Evolutionary conservation across 2,113 vertebrate genomes (phyloP).

Genomic region (Coryphaenoides rupestris): DNA sequence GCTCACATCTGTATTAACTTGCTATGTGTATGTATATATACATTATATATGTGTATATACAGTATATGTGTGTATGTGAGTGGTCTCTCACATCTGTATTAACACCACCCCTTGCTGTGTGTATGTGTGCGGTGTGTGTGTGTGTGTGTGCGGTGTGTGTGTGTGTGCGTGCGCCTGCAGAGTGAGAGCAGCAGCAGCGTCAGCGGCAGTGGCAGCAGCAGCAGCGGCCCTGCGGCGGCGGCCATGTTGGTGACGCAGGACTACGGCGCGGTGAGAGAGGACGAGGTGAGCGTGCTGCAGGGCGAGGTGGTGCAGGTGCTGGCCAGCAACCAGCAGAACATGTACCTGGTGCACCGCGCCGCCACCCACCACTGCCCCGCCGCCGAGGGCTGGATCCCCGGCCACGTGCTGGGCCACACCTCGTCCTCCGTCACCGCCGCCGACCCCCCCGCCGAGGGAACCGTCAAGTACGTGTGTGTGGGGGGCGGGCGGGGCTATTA

Average conservation of each 20-base stretch:
- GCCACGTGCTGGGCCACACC: conserved; percentile 96
- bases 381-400: conserved; percentile 99
- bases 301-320: conserved; percentile 98
- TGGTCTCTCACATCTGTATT: too few relatives aligned
- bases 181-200: conserved; percentile 96
- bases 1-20: too few relatives aligned
- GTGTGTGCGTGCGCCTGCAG: conserved; percentile 60
- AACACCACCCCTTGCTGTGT: too few relatives aligned
- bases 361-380: conserved; percentile 96
- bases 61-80: neutral
- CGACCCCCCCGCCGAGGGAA: conserved; percentile 88
- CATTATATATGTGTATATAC: too few relatives aligned
- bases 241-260: conserved; percentile 99
- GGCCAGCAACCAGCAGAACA: conserved; percentile 99
- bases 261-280: conserved; percentile 99
- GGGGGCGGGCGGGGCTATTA: too few relatives aligned
- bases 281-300: conserved; percentile 97
- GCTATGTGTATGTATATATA: too few relatives aligned
- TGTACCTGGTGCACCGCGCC: conserved; percentile 98
- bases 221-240: conserved; percentile 94
- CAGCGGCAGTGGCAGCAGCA: conserved; percentile 82
- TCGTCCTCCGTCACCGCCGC: conserved; percentile 85
- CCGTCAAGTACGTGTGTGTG: conserved; percentile 96
- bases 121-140: too few relatives aligned
- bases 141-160: neutral